Percentiles rank a stretch among this genome's conserved stretches.
Evolutionary conservation across 2,113 vertebrate species (phyloP).

Genomic region (Sylvietta virens): DNA sequence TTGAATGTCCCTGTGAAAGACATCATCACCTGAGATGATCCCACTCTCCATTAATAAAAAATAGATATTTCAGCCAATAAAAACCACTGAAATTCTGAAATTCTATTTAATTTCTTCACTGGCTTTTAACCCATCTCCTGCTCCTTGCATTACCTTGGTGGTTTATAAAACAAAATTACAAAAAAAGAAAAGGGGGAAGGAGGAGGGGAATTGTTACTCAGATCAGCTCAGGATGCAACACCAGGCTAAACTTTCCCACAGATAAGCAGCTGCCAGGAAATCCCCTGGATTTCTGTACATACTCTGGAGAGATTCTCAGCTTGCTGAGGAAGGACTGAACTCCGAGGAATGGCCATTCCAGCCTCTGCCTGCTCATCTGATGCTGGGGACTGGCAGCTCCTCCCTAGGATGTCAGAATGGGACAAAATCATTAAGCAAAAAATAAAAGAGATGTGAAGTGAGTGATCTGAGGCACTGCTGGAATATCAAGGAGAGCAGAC

Average conservation of each 20-base stretch:
- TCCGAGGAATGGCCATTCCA: not conserved
- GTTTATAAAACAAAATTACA: not conserved
- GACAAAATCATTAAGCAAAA: not conserved
- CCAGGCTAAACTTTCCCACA: not conserved
- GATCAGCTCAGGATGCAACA: not conserved
- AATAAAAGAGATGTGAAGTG: not conserved
- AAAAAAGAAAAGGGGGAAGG: not conserved
- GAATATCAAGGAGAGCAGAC: not conserved
- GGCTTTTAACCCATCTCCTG: not conserved
- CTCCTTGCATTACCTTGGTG: not conserved
- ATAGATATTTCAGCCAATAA: not conserved
- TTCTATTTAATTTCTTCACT: not conserved
- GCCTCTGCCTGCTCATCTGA: slow-evolving; percentile 2
- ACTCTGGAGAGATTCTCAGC: slow-evolving; percentile 29
- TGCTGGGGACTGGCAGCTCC: not conserved
- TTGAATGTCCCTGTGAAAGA: slow-evolving; percentile 25
- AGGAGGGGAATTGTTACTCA: not conserved
- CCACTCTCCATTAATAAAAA: not conserved
- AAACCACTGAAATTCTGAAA: not conserved
- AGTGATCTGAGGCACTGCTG: not conserved
- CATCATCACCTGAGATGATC: not conserved
- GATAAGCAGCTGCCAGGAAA: not conserved
- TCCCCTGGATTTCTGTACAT: not conserved
- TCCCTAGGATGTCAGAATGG: slow-evolving; percentile 41
- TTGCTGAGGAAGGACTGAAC: not conserved